These are phyloP conservation scores for Pseudochirops cupreus DNA, from an alignment of 2,797 vertebrate species.

Conservation along the genomic window DNA sequence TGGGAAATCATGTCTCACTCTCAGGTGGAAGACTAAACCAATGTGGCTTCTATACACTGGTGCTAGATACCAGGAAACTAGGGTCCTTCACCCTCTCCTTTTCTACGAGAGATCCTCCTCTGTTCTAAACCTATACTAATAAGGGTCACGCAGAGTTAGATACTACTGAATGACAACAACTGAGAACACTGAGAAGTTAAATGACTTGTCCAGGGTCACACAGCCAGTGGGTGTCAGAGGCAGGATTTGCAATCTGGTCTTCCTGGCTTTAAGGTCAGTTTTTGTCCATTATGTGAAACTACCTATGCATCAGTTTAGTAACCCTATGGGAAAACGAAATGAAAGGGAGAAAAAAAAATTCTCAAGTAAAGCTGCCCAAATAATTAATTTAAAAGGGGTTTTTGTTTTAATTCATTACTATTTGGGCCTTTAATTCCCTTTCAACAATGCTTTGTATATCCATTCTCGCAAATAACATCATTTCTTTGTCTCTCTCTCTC, in stretches of 20 bases:
- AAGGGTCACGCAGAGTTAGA: neutral
- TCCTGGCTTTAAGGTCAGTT: neutral
- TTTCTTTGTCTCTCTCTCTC: neutral
- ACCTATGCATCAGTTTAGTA: neutral
- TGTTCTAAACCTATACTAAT: neutral
- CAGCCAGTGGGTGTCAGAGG: neutral
- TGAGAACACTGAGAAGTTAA: neutral
- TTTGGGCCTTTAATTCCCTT: neutral
- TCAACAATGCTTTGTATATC: neutral
- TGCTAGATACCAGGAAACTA: neutral
- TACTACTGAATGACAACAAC: neutral
- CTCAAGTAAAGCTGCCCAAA: neutral
- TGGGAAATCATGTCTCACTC: neutral
- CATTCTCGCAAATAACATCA: neutral
- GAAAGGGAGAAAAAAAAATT: neutral
- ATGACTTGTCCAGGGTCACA: neutral
- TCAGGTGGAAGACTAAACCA: neutral
- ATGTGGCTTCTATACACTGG: neutral
- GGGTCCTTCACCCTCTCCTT: neutral
- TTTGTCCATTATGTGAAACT: neutral
- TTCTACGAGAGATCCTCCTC: neutral
- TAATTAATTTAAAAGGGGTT: neutral
- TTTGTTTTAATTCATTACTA: neutral
- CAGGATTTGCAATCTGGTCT: neutral
- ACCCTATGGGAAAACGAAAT: neutral